Conservation (phyloP, 2,797 vertebrate genomes). For the Hirundo rustica region DNA sequence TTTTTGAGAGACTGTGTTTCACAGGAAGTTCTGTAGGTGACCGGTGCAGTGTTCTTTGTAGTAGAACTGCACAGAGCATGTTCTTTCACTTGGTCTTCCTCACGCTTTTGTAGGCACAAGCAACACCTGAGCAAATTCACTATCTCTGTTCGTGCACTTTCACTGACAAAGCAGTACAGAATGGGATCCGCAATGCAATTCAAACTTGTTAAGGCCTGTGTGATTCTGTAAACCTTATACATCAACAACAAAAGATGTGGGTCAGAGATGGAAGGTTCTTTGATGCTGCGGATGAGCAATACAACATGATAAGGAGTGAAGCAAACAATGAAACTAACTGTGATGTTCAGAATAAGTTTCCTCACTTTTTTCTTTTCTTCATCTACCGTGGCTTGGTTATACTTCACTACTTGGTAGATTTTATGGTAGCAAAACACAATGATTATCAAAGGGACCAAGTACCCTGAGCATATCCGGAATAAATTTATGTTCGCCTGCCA, state of each 20-base stretch:
- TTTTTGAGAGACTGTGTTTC: not conserved
- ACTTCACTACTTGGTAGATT: conserved; percentile 78
- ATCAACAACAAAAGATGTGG: not conserved
- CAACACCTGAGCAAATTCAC: conserved; percentile 64
- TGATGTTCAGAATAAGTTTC: conserved; percentile 78
- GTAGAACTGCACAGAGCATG: not conserved
- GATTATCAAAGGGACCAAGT: conserved; percentile 77
- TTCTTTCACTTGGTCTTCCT: not conserved
- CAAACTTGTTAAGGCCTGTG: conserved; percentile 79
- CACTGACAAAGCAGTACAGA: conserved; percentile 89
- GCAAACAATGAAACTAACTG: conserved; percentile 82
- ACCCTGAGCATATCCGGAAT: conserved; percentile 79
- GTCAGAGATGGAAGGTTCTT: conserved; percentile 25
- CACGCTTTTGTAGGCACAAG: not conserved
- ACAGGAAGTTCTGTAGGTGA: not conserved
- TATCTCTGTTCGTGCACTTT: conserved; percentile 76
- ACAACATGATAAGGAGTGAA: conserved; percentile 86
- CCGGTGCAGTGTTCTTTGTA: conserved; percentile 2
- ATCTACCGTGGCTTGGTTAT: conserved; percentile 81
- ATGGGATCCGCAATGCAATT: conserved; percentile 88
- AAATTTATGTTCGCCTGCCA: conserved; percentile 69
- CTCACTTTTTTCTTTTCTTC: conserved; percentile 80
- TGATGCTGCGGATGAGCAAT: conserved; percentile 77
- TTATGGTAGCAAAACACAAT: conserved; percentile 80
- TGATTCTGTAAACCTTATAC: conserved; percentile 79